Percentiles rank a stretch among this genome's conserved stretches.
These are phyloP conservation scores for Aurelia sp. DNA, from an alignment of 30 jellyfish, hydroid and myxozoan genomes.

Conservation along the genomic window DNA sequence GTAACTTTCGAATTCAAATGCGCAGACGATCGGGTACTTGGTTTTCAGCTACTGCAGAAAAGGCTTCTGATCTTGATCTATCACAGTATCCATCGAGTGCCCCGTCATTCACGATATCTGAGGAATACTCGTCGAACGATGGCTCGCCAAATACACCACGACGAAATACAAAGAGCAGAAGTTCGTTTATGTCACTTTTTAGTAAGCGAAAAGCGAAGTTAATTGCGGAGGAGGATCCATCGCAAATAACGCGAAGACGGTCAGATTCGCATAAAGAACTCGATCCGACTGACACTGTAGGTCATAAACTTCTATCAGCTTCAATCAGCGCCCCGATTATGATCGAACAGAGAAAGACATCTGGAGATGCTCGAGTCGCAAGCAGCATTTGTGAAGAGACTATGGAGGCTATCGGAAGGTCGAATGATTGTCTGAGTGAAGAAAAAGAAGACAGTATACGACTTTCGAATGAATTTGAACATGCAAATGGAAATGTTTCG, in stretches of 20 bases:
- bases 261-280: conserved; percentile 40
- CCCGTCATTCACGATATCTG: conserved; percentile 30
- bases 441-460: background rate
- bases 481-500: conserved; percentile 14
- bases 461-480: background rate
- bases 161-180: conserved; percentile 32
- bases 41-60: conserved; percentile 52
- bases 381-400: conserved; percentile 54
- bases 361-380: conserved; percentile 31
- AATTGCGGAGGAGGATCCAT: conserved; percentile 26
- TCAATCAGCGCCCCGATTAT: conserved; percentile 47
- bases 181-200: conserved; percentile 53
- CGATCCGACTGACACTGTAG: conserved; percentile 3
- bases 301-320: conserved; percentile 11
- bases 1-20: conserved; percentile 56
- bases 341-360: conserved; percentile 40
- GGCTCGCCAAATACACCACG: conserved; percentile 13
- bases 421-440: background rate
- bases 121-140: conserved; percentile 16
- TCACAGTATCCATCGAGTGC: background rate
- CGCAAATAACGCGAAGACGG: conserved; percentile 38
- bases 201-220: conserved; percentile 43
- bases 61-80: conserved; percentile 37
- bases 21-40: conserved; percentile 75
- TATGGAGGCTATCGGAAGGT: background rate